Evolutionary conservation across 2,113 vertebrate species (phyloP), one percentile per base, ranked within the genome.

Genomic region (Trogon surrucura): DNA sequence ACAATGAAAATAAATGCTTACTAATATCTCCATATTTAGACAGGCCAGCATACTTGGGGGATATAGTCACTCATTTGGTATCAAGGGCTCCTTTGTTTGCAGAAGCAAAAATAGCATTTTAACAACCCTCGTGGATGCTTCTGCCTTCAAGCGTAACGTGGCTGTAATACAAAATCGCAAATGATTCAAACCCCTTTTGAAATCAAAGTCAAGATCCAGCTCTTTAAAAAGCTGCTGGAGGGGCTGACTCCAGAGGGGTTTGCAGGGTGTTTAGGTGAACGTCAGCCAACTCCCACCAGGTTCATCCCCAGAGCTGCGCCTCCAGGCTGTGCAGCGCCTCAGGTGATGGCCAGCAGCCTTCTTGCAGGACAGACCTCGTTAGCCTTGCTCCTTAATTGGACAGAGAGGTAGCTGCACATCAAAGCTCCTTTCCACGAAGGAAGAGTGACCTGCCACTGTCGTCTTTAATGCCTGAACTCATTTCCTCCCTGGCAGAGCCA

Each of bases 11-110:
- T 60, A 95, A 93, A 92, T 86, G 82, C 74, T 91, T 92, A 93
- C 75, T 88, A 94, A 85, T 94, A 93, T 95, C 22, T 87, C 93
- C 95, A 75, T 92, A 89, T 96, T 97, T 97, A 96, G 94, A 91
- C 72, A 92, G 29, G 54, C 53, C 57, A 82, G 62, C 81, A 89
- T 96, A 70, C 70, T 92, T 96, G 53, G 34, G n/a, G 17, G 66
- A 96, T 64, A 61, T 15, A 84, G 54, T 94, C 93, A 95, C 29
- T 85, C 45, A 47, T 80, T 83, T 86, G 80, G 70, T 94, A 96
- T 92, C 79, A 91, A 90, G 47, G 25, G 67, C 19, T 90, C 32
- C 89, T 95, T 94, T 96, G 87, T 96, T 85, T 94, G 69, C 61
- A 93, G 65, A 95, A 91, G 57, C 32, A 96, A 93, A 96, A 97